These are phyloP conservation scores for Agrilus mali DNA, from an alignment of 2,888 invertebrate species.

Conservation along the genomic window DNA sequence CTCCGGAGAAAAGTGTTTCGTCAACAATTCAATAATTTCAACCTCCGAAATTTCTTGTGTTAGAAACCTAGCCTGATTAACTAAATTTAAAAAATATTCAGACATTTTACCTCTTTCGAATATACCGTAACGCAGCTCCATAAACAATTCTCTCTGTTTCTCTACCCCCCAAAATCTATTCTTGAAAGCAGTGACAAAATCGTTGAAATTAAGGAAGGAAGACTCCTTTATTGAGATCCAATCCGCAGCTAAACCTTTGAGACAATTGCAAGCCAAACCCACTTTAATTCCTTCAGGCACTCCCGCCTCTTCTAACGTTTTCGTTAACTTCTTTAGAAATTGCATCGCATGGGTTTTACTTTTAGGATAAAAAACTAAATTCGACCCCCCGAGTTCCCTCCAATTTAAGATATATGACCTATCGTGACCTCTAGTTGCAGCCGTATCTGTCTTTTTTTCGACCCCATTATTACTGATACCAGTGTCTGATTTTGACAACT, in stretches of 20 bases:
- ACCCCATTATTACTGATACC: too few relatives aligned
- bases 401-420: slow-evolving; percentile 3
- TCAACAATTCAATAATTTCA: slow-evolving; percentile 1
- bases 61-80: slow-evolving; percentile 1
- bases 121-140: slow-evolving; percentile 1
- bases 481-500: too few relatives aligned
- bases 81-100: slow-evolving; percentile 5
- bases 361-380: slow-evolving; percentile 1
- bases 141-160: slow-evolving; percentile 1
- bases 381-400: slow-evolving; percentile 4
- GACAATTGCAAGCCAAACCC: background rate
- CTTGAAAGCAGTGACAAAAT: slow-evolving; percentile 1
- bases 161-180: slow-evolving; percentile 4
- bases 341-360: background rate
- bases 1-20: slow-evolving; percentile 3
- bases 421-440: background rate
- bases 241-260: slow-evolving; percentile 2
- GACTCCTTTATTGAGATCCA: slow-evolving; percentile 2
- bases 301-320: slow-evolving; percentile 1
- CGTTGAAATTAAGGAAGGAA: background rate
- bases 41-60: slow-evolving; percentile 1
- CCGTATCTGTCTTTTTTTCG: too few relatives aligned
- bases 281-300: background rate
- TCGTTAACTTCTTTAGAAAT: slow-evolving; percentile 3
- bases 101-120: background rate